A percentile compares a stretch with the other conserved stretches of the same genome.
Evolutionary conservation across 2,797 vertebrate genomes (phyloP).

Genomic region (Tolypeutes matacus): DNA sequence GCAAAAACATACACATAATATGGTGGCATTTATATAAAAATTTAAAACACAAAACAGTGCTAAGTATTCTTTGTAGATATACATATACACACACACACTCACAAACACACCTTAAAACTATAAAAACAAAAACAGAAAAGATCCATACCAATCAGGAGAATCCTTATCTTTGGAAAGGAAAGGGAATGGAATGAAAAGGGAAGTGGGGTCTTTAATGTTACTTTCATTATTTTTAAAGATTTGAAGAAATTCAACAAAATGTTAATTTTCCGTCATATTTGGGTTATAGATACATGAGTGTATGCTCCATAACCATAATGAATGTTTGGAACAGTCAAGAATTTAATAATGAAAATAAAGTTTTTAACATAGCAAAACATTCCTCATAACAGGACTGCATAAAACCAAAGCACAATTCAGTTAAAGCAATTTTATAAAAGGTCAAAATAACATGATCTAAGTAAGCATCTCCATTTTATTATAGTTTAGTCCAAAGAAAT

Average conservation of each 20-base stretch:
- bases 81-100: background rate
- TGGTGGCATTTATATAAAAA: background rate
- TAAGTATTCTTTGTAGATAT: slow-evolving; percentile 26
- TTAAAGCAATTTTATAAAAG: slow-evolving; percentile 12
- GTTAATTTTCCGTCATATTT: slow-evolving; percentile 56
- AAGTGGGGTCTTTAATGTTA: background rate
- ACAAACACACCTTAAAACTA: background rate
- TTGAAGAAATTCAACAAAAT: slow-evolving; percentile 43
- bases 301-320: background rate
- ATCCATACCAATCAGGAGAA: background rate
- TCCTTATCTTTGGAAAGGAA: background rate
- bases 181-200: background rate
- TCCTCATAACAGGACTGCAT: background rate
- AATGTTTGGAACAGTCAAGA: slow-evolving; percentile 27
- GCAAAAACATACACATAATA: background rate
- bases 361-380: slow-evolving; percentile 12
- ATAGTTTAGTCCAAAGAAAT: slow-evolving; percentile 8
- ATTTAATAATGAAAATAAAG: slow-evolving; percentile 39
- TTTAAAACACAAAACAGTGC: slow-evolving; percentile 15
- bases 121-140: background rate
- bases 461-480: background rate
- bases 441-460: background rate
- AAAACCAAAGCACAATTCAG: slow-evolving; percentile 40
- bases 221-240: slow-evolving; percentile 46
- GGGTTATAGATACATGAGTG: background rate